phyloP scores from a whole-genome alignment of 2,888 invertebrate genomes.

The Portevinia maculata region DNA sequence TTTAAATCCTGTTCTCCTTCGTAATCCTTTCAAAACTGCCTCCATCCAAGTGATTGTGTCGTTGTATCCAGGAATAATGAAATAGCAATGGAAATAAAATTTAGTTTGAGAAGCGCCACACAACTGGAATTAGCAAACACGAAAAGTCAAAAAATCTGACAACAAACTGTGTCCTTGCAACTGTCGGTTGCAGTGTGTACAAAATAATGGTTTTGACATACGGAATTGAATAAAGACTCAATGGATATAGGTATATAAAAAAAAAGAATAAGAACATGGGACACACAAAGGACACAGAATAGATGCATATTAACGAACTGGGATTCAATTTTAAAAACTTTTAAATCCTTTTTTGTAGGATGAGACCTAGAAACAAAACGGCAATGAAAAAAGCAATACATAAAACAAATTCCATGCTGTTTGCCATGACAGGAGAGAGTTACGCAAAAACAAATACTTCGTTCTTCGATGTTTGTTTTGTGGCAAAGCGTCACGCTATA shows the following conservation, averaged over 20 bases:
- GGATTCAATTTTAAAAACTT: conserved; percentile 59
- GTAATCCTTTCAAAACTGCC: conserved; percentile 61
- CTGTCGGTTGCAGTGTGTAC: conserved; percentile 60
- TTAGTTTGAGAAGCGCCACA: conserved; percentile 59
- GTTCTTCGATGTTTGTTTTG: background rate
- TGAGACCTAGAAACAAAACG: background rate
- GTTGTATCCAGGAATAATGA: conserved; percentile 8
- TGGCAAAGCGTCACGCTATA: background rate
- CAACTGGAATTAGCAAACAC: conserved; percentile 70
- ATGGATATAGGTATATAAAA: background rate
- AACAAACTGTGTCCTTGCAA: conserved; percentile 63
- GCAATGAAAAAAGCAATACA: background rate
- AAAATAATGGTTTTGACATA: conserved; percentile 26
- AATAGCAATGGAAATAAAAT: conserved; percentile 55
- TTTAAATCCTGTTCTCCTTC: conserved; percentile 57
- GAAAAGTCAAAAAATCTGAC: conserved; percentile 62
- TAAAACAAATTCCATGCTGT: background rate
- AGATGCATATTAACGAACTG: conserved; percentile 55
- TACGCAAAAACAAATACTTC: background rate
- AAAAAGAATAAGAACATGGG: conserved; percentile 11
- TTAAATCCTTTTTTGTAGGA: conserved; percentile 33
- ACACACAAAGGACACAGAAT: conserved; percentile 19
- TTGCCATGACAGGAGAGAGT: background rate
- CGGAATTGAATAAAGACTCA: conserved; percentile 10
- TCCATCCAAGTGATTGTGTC: conserved; percentile 41